Evolutionary conservation across 2,113 vertebrate genomes (phyloP).

Genomic region (Picathartes gymnocephalus): DNA sequence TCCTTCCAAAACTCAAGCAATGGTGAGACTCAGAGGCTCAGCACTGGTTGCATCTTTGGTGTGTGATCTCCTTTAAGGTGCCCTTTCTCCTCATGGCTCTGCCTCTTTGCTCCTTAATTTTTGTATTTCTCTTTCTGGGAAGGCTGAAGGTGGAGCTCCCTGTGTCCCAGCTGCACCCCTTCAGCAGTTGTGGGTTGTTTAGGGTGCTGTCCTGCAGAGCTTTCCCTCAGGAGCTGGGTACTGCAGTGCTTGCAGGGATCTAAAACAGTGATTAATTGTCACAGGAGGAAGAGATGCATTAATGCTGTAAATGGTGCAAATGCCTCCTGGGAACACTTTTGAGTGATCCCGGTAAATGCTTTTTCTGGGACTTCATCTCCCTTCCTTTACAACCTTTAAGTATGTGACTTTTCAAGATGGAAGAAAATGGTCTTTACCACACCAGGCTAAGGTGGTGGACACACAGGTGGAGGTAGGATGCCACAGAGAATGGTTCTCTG

Average conservation of each 20-base stretch:
- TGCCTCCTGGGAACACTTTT: background rate
- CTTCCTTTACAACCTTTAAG: background rate
- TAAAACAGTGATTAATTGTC: background rate
- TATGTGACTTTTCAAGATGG: background rate
- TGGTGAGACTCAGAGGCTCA: conserved; percentile 22
- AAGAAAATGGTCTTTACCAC: background rate
- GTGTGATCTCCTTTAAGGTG: background rate
- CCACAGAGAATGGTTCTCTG: background rate
- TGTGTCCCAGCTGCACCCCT: background rate
- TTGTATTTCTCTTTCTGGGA: background rate
- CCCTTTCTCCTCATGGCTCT: background rate
- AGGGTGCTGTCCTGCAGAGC: background rate
- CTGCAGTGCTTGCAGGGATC: background rate
- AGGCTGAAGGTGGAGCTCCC: background rate
- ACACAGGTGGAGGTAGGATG: background rate
- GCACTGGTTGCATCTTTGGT: background rate
- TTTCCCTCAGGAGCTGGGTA: background rate
- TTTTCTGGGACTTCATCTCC: background rate
- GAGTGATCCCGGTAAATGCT: background rate
- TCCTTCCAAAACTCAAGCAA: conserved; percentile 34
- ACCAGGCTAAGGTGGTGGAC: background rate
- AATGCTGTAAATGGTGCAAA: background rate
- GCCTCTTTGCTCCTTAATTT: background rate
- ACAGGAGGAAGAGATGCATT: background rate
- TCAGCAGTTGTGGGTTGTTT: background rate